phyloP scores from a whole-genome alignment of 2,888 invertebrate species.

The Cryptophagus acutangulus region DNA sequence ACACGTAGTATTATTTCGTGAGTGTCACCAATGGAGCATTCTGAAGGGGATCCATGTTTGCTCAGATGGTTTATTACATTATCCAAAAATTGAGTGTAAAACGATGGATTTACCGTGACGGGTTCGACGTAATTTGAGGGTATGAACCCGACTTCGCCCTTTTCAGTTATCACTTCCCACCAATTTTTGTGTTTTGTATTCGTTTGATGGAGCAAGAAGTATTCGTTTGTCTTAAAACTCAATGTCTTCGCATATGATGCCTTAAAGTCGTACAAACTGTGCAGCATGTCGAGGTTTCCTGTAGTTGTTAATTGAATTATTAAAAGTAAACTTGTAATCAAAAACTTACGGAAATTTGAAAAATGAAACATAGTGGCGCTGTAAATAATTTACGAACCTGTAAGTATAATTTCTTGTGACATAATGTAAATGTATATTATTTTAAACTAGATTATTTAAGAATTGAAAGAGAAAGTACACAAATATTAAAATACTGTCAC shows the following conservation, averaged over 20 bases:
- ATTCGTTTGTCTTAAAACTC: slow-evolving; percentile 74
- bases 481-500: slow-evolving; percentile 27
- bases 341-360: neutral
- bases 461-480: slow-evolving; percentile 15
- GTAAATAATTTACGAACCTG: slow-evolving; percentile 25
- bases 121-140: slow-evolving; percentile 82
- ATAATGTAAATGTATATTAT: slow-evolving; percentile 16
- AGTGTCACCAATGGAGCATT: slow-evolving; percentile 47
- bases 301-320: slow-evolving; percentile 31
- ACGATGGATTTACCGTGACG: slow-evolving; percentile 69
- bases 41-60: slow-evolving; percentile 31
- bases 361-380: slow-evolving; percentile 2
- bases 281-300: slow-evolving; percentile 77
- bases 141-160: slow-evolving; percentile 78
- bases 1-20: slow-evolving; percentile 60
- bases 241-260: slow-evolving; percentile 79
- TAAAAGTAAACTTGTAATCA: neutral
- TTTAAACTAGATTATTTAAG: slow-evolving; percentile 11
- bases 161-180: slow-evolving; percentile 84
- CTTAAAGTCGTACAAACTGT: slow-evolving; percentile 78
- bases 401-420: slow-evolving; percentile 31
- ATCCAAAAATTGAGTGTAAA: slow-evolving; percentile 66
- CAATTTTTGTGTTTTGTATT: slow-evolving; percentile 77
- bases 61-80: slow-evolving; percentile 57
- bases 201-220: slow-evolving; percentile 73